A percentile compares a stretch with the other conserved stretches of the same genome.
Conservation (phyloP, 1,140 invertebrate species). For the Drosophila dunni region DNA sequence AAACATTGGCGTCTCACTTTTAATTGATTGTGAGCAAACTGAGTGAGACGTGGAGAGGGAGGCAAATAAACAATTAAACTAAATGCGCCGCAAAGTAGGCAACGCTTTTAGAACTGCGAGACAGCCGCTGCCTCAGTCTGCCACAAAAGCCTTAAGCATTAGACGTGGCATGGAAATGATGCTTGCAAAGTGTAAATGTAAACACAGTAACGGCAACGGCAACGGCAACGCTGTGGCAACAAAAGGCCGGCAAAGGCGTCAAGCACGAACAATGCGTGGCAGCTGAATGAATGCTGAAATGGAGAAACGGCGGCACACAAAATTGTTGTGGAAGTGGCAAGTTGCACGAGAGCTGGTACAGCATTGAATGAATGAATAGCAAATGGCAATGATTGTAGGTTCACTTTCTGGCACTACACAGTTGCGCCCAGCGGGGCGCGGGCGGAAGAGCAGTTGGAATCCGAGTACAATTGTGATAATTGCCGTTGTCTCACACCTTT, state of each 20-base stretch:
- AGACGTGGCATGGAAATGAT: slow-evolving; percentile 70
- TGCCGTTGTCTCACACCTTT: slow-evolving; percentile 81
- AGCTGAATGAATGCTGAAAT: slow-evolving; percentile 59
- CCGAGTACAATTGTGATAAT: slow-evolving; percentile 80
- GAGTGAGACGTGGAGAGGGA: slow-evolving; percentile 32
- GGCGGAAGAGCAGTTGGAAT: neutral
- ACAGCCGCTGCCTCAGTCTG: slow-evolving; percentile 9
- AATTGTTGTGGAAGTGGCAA: slow-evolving; percentile 7
- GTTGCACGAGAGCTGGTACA: slow-evolving; percentile 28
- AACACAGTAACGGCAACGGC: slow-evolving; percentile 53
- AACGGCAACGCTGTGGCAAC: slow-evolving; percentile 45
- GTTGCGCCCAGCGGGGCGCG: too few species aligned
- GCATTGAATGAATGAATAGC: slow-evolving; percentile 74
- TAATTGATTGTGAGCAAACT: slow-evolving; percentile 81
- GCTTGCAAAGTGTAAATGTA: slow-evolving; percentile 80
- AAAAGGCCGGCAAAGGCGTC: slow-evolving; percentile 73
- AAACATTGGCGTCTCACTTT: slow-evolving; percentile 79
- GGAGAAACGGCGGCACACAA: neutral
- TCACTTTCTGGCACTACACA: neutral
- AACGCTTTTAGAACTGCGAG: slow-evolving; percentile 47
- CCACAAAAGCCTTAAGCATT: slow-evolving; percentile 53
- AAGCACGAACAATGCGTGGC: slow-evolving; percentile 78
- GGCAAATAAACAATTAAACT: slow-evolving; percentile 82
- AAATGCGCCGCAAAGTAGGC: slow-evolving; percentile 81
- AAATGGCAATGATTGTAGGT: slow-evolving; percentile 59